A percentile compares a stretch with the other conserved stretches of the same genome.
phyloP scores from a whole-genome alignment of 2,113 vertebrate genomes.

The Scomber japonicus region DNA sequence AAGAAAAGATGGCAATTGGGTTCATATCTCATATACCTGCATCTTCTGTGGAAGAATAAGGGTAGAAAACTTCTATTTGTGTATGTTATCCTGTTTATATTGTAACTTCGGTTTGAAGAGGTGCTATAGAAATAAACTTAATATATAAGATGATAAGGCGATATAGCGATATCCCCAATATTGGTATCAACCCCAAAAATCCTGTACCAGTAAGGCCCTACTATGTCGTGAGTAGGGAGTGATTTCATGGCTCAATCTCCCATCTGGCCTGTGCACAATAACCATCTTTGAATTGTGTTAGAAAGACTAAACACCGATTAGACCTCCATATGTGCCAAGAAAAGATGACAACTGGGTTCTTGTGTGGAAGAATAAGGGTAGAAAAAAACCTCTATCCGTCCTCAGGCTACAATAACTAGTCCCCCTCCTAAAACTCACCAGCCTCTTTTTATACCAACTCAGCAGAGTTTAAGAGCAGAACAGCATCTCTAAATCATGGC shows the following conservation, averaged over 20 bases:
- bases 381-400: neutral
- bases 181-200: too few relatives aligned
- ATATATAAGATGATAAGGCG: too few relatives aligned
- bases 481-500: neutral
- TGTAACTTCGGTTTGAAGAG: too few relatives aligned
- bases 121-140: too few relatives aligned
- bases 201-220: too few relatives aligned
- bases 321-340: neutral
- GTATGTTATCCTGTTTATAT: too few relatives aligned
- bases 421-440: neutral
- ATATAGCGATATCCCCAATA: too few relatives aligned
- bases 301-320: neutral
- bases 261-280: too few relatives aligned
- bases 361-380: neutral
- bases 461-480: neutral
- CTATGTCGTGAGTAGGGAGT: too few relatives aligned
- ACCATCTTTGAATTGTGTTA: neutral
- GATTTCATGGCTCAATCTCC: too few relatives aligned
- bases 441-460: neutral
- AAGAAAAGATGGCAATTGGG: neutral
- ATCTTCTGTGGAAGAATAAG: neutral
- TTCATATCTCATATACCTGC: too few relatives aligned
- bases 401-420: too few relatives aligned
- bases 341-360: neutral
- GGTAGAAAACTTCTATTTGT: neutral